phyloP scores from a whole-genome alignment of 1,140 invertebrate species.

The Macrobrachium nipponense region DNA sequence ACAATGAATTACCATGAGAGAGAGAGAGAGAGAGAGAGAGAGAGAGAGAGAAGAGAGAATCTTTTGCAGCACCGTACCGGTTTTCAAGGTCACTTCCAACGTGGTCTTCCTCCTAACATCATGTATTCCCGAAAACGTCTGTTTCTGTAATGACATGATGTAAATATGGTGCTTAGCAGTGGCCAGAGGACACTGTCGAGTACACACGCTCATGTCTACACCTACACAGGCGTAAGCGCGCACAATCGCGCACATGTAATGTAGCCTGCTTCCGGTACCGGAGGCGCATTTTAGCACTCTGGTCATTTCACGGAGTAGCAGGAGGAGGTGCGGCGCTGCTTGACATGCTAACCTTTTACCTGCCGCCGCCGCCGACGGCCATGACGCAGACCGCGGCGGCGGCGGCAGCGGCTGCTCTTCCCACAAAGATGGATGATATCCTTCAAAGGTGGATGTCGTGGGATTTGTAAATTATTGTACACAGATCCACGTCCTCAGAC shows the following conservation, averaged over 20 bases:
- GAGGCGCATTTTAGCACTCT: not conserved
- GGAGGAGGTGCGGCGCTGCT: not conserved
- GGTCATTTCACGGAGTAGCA: conserved; percentile 6
- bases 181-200: too few relatives aligned
- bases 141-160: conserved; percentile 7
- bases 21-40: not conserved
- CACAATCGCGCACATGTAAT: not conserved
- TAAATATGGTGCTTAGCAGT: not conserved
- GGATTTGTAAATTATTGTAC: too few relatives aligned
- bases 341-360: conserved; percentile 9
- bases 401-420: too few relatives aligned
- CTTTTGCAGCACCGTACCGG: not conserved
- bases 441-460: too few relatives aligned
- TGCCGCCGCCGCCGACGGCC: too few relatives aligned
- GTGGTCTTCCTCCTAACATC: too few relatives aligned
- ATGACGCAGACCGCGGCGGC: too few relatives aligned
- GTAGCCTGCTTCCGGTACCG: conserved; percentile 15
- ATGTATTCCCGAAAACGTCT: too few relatives aligned
- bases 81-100: conserved; percentile 5
- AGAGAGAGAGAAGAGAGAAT: not conserved
- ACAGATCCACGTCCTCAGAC: too few relatives aligned
- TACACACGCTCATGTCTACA: too few relatives aligned
- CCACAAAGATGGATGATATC: too few relatives aligned
- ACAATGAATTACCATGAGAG: not conserved
- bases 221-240: too few relatives aligned